Percentiles rank a stretch among this genome's conserved stretches.
These are phyloP conservation scores for Phylloscopus whistleri DNA, from an alignment of 2,113 vertebrate genomes.

Conservation along the genomic window DNA sequence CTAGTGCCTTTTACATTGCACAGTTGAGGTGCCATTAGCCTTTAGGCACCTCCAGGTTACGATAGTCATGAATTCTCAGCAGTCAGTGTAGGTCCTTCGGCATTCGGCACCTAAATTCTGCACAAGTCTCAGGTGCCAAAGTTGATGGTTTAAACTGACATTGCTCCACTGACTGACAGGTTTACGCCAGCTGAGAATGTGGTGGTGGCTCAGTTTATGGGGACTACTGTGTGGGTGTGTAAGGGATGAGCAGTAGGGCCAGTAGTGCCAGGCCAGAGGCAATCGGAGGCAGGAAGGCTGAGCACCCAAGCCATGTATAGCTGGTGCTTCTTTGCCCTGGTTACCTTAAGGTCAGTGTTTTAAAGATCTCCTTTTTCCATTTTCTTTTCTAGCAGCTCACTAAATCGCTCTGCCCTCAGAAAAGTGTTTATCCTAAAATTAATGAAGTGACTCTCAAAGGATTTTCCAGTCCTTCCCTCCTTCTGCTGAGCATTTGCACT, in stretches of 20 bases:
- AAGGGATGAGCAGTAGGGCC: neutral
- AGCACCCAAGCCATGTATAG: neutral
- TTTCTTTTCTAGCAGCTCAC: neutral
- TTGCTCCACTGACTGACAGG: conserved; percentile 1
- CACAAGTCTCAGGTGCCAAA: conserved; percentile 4
- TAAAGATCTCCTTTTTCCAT: neutral
- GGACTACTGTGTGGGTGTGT: neutral
- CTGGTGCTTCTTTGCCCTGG: neutral
- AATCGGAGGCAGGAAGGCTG: neutral
- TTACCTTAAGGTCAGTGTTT: neutral
- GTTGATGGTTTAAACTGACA: conserved; percentile 41
- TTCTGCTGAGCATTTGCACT: neutral
- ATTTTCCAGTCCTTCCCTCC: neutral
- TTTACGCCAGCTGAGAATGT: neutral
- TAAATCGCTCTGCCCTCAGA: neutral
- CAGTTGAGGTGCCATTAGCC: conserved; percentile 45
- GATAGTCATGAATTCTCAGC: conserved; percentile 36
- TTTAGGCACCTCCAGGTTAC: conserved; percentile 56
- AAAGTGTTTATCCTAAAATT: neutral
- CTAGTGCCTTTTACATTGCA: neutral
- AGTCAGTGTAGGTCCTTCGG: neutral
- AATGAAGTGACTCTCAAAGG: neutral
- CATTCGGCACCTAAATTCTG: neutral
- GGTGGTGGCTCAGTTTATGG: neutral
- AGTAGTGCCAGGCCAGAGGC: neutral